A percentile compares a stretch with the other conserved stretches of the same genome.
phyloP scores from a whole-genome alignment of 2,888 invertebrate species.

The Lutraria lutraria region DNA sequence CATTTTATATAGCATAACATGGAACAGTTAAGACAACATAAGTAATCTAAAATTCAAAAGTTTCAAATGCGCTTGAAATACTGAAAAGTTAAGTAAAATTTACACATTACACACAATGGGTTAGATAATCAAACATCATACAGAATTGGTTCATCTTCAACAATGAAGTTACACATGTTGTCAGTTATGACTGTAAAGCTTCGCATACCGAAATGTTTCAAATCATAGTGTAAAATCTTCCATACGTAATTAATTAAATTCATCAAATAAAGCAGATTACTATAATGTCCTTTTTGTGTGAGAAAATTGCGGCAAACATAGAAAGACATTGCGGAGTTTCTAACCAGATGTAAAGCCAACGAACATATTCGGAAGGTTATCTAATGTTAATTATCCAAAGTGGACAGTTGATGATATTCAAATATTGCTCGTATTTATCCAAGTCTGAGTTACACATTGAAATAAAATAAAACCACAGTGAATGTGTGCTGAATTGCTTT shows the following conservation, averaged over 20 bases:
- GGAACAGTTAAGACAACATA: too few relatives aligned
- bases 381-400: conserved; percentile 54
- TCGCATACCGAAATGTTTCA: background rate
- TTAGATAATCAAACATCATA: background rate
- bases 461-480: conserved; percentile 53
- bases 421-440: conserved; percentile 50
- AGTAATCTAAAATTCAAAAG: background rate
- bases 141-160: background rate
- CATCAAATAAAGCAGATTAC: conserved; percentile 23
- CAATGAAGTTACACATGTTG: background rate
- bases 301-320: background rate
- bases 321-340: conserved; percentile 30
- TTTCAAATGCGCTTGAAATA: background rate
- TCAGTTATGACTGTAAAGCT: background rate
- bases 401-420: conserved; percentile 52
- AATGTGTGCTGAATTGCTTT: conserved; percentile 61
- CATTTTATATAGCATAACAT: too few relatives aligned
- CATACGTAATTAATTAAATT: conserved; percentile 5
- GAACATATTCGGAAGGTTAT: conserved; percentile 27
- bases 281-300: background rate
- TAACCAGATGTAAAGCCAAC: conserved; percentile 9
- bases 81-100: background rate
- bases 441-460: conserved; percentile 50
- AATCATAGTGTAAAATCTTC: conserved; percentile 12
- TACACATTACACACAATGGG: too few relatives aligned